Conservation (phyloP, 2,797 vertebrate genomes). For the Prunella strophiata region DNA sequence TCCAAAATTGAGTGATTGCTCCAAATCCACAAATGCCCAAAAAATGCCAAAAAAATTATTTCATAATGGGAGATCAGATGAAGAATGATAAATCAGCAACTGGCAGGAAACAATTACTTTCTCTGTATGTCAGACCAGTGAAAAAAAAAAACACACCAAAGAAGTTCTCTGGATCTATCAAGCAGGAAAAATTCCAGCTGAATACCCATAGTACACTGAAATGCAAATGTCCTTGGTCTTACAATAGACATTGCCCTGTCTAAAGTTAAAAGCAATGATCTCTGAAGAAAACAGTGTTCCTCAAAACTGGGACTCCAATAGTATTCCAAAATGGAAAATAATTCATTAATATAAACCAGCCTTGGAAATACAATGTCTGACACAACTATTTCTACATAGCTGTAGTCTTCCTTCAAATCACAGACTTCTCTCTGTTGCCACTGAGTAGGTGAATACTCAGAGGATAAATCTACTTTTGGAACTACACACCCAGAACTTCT, state of each 20-base stretch:
- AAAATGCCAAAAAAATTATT: neutral
- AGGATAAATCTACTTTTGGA: neutral
- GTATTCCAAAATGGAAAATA: neutral
- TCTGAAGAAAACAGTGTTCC: neutral
- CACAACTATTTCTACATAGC: neutral
- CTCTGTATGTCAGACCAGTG: neutral
- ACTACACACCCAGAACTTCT: neutral
- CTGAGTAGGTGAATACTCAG: neutral
- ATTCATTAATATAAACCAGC: neutral
- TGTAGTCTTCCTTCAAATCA: neutral
- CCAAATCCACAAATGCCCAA: neutral
- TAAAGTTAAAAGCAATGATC: neutral
- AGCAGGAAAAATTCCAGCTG: neutral
- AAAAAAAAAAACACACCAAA: neutral
- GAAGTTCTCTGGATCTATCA: neutral
- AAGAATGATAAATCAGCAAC: neutral
- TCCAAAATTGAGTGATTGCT: neutral
- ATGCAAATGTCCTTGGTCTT: neutral
- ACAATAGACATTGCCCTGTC: neutral
- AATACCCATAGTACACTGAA: neutral
- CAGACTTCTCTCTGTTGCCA: neutral
- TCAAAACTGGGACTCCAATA: neutral
- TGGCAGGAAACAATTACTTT: neutral
- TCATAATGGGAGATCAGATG: neutral
- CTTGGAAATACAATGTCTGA: neutral